phyloP scores from a whole-genome alignment of 1,140 invertebrate species.

The Vanessa tameamea region DNA sequence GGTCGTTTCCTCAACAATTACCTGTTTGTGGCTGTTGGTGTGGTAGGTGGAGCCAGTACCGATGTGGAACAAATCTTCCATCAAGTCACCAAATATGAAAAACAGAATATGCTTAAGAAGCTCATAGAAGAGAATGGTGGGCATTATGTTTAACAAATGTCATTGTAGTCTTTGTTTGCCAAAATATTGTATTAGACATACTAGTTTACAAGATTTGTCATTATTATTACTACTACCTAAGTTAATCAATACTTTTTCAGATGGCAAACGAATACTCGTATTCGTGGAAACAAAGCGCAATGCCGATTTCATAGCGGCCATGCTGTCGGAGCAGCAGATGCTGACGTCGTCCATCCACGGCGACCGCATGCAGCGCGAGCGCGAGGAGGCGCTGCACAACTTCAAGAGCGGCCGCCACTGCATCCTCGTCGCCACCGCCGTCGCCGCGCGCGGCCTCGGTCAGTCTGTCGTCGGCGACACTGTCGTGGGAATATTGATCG shows the following conservation, averaged over 20 bases:
- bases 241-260: constrained; percentile 39
- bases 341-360: constrained; percentile 96
- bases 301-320: constrained; percentile 92
- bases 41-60: constrained; percentile 93
- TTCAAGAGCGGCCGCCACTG: constrained; percentile 88
- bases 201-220: too few species aligned
- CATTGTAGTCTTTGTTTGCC: too few species aligned
- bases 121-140: constrained; percentile 84
- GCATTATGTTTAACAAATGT: constrained; percentile 13
- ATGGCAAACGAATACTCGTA: constrained; percentile 85
- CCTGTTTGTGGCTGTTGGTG: constrained; percentile 91
- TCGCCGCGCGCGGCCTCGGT: constrained; percentile 93
- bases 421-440: constrained; percentile 95
- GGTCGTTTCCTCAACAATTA: constrained; percentile 89
- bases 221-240: too few species aligned
- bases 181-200: too few species aligned
- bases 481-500: too few species aligned
- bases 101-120: constrained; percentile 86
- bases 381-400: constrained; percentile 92
- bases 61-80: constrained; percentile 94
- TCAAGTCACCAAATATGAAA: constrained; percentile 87
- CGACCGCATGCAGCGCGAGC: constrained; percentile 92
- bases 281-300: constrained; percentile 95
- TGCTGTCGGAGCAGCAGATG: constrained; percentile 84
- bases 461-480: constrained; percentile 25